phyloP scores from a whole-genome alignment of 2,113 vertebrate genomes.

The Alectura lathami region DNA sequence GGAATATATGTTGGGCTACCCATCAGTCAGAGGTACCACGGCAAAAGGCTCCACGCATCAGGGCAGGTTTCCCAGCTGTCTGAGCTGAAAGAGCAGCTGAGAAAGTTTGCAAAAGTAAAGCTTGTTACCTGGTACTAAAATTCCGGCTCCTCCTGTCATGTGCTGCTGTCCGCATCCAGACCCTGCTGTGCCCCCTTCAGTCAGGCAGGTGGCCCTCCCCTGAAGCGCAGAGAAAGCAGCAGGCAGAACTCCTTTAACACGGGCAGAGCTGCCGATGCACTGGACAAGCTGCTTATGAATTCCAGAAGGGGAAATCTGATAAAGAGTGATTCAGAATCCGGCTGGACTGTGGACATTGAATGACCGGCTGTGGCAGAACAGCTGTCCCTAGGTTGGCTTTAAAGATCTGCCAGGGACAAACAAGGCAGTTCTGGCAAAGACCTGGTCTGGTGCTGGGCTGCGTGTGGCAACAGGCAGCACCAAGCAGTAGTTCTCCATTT shows the following conservation, averaged over 20 bases:
- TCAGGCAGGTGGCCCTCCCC: not conserved
- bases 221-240: not conserved
- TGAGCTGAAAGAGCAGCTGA: not conserved
- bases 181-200: not conserved
- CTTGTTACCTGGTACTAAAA: not conserved
- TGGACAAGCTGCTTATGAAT: not conserved
- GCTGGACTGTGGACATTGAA: not conserved
- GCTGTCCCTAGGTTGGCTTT: not conserved
- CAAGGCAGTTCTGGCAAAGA: not conserved
- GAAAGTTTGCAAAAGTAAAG: not conserved
- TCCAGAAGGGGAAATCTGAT: not conserved
- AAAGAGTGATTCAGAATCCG: not conserved
- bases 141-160: not conserved
- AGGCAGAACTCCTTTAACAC: not conserved
- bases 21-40: not conserved
- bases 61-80: not conserved
- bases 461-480: not conserved
- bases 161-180: not conserved
- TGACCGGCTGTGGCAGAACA: not conserved
- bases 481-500: not conserved
- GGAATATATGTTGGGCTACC: not conserved
- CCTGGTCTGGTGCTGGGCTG: not conserved
- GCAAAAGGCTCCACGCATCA: too few species aligned
- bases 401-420: not conserved
- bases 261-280: not conserved